Conservation (phyloP, 2,113 vertebrate genomes). For the Scatophagus argus region DNA sequence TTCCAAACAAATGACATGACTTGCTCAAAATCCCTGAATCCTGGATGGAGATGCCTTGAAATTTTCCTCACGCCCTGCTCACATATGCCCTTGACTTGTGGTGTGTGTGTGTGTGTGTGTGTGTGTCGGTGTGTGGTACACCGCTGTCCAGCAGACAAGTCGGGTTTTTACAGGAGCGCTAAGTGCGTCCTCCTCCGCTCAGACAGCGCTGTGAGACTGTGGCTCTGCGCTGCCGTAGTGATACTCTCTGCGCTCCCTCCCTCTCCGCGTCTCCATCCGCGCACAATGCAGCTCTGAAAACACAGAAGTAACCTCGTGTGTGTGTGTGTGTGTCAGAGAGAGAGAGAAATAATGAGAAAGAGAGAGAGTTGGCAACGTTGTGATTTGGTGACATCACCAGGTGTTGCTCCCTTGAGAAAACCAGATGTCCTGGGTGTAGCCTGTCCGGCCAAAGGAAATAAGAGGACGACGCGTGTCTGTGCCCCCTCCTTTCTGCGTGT, state of each 20-base stretch:
- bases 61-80: background rate
- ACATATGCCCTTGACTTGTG: background rate
- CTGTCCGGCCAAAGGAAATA: background rate
- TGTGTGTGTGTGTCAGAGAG: background rate
- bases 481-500: background rate
- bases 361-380: conserved; percentile 5
- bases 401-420: conserved; percentile 37
- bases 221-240: conserved; percentile 38
- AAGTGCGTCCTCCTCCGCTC: conserved; percentile 53
- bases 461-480: background rate
- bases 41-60: background rate
- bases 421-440: conserved; percentile 11
- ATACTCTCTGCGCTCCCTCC: conserved; percentile 40
- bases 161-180: conserved; percentile 12
- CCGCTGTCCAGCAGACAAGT: conserved; percentile 19
- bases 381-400: conserved; percentile 71
- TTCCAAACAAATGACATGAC: conserved; percentile 66
- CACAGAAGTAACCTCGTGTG: background rate
- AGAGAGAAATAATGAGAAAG: too few relatives aligned
- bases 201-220: conserved; percentile 30
- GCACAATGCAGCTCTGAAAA: conserved; percentile 43
- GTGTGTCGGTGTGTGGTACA: background rate
- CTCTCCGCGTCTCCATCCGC: conserved; percentile 11
- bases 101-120: background rate
- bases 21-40: conserved; percentile 19